Evolutionary conservation across 2,113 vertebrate species (phyloP).

Genomic region (Kobus ellipsiprymnus): DNA sequence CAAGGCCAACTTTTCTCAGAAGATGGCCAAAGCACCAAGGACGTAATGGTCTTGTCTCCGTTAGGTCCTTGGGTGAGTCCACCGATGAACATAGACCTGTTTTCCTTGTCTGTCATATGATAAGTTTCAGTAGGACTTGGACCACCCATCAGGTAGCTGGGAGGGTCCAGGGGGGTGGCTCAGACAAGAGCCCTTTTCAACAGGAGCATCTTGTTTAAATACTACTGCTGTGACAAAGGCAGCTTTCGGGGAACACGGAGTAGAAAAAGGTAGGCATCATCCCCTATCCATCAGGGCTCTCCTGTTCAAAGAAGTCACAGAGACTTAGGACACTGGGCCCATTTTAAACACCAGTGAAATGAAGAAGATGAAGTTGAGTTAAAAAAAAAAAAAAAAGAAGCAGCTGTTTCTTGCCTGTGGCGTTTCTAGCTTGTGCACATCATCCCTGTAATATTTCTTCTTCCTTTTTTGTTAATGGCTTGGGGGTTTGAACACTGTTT

Average conservation of each 20-base stretch:
- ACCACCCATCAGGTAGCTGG: neutral
- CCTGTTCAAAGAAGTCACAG: neutral
- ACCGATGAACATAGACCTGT: neutral
- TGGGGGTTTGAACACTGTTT: slow-evolving; percentile 70
- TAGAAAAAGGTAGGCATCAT: neutral
- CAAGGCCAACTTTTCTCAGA: neutral
- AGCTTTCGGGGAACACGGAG: neutral
- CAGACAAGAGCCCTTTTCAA: neutral
- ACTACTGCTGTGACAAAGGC: neutral
- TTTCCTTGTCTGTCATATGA: neutral
- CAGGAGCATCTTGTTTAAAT: neutral
- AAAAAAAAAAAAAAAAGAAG: neutral
- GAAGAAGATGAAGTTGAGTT: neutral
- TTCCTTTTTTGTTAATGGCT: slow-evolving; percentile 65
- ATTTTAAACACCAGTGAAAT: neutral
- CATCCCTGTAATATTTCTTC: slow-evolving; percentile 55
- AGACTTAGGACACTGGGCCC: neutral
- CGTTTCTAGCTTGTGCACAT: slow-evolving; percentile 38
- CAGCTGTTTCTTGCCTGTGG: slow-evolving; percentile 63
- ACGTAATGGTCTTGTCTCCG: neutral
- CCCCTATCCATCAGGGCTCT: neutral
- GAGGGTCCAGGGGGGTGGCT: neutral
- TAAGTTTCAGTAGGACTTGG: no score
- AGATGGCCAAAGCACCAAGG: neutral
- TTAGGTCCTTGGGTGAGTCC: neutral